Base-by-base conservation (phyloP, 2,113 vertebrate species). In the Calyptommatus sinebrachiatus region DNA sequence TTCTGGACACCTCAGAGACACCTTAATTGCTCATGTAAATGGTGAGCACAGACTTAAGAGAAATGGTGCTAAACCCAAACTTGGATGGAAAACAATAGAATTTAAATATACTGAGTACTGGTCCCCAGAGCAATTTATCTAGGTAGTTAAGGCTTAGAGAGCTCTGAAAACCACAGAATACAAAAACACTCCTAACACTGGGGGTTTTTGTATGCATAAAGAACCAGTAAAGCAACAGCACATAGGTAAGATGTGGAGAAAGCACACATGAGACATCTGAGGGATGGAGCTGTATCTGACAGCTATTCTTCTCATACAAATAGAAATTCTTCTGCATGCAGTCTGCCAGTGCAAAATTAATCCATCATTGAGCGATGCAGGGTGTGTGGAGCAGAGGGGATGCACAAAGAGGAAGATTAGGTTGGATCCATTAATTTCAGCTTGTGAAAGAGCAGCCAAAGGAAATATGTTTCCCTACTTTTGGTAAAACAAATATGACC, bases 281-380 rank as follows among this genome's bases (percentile, higher is more conserved):
- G 88, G 90, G 86, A 92, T 90, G 85, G 26, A 77, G 80, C 86
- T 74, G 21, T 78, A 71, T 86, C 73, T 90, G 80, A 83, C 76
- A 90, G 85, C 88, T 88, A 87, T 87, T 88, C 79, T 85, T 86
- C 61, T 62, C 50, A 82, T 86, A 87, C 83, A 88, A 76, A 88
- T 90, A 82, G 89, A 90, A 90, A 88, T 80, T 75, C 74, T 83
- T 57, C 87, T 83, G 90, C 77, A n/a, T 73, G 68, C 41, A 84
- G 46, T 62, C 76, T 91, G 83, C 86, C 88, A 79, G 61, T 84
- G 53, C 81, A 85, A 90, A 91, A 2, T 14, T 86, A 86, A 89
- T 84, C 84, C 75, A 86, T 31, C 63, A 85, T 45, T 4, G 41
- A 89, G 74, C 75, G 28, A 83, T 78, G 73, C 0, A 1, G 2